Evolutionary conservation across 1,140 invertebrate genomes (phyloP), one percentile per base, ranked within the genome.

Genomic region (Temnothorax curvispinosus): DNA sequence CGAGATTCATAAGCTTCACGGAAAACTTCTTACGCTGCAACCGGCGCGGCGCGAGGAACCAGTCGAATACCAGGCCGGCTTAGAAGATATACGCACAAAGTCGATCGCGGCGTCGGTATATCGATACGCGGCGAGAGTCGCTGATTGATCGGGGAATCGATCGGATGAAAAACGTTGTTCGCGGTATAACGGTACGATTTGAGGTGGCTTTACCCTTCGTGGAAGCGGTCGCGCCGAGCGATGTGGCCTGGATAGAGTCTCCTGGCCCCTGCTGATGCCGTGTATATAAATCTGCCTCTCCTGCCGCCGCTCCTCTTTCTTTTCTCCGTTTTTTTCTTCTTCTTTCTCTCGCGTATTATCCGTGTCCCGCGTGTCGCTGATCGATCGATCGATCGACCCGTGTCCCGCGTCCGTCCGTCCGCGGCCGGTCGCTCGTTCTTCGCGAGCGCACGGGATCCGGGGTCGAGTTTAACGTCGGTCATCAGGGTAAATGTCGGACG

Each of bases 111-210:
- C 65, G 18, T 44, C 11, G 21, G 38, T 60, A 58, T 85, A 27
- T 85, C 82, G 72, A 60, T 62, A 27, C 69, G 74, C 65, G 74
- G 13, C 21, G 52, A 47, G 82, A 69, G 60, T 58, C 72, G 52
- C 41, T 58, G 89, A 88, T 87, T 78, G 87, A 90, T 91, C 84
- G 92, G 2, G 41, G 38, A 21, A 69, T 27, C 27, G 27, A 89
- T 92, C 88, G 87, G 67, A 69, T 90, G 91, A 94, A 95, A 94
- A 94, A 95, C 86, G 90, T 91, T 86, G 90, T 82, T 90, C 50
- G 64, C 78, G 86, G 86, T 87, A 86, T 94, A 95, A 95, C 94
- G 94, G 94, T 94, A 94, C 92, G 94, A 94, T 94, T 94, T 94
- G 86, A 94, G 88, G 81, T 76, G 74, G 87, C 84, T 91, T 94